Percentiles rank a stretch among this genome's conserved stretches.
These are phyloP conservation scores for Amblyornis subalaris DNA, from an alignment of 2,113 vertebrate species.

Conservation along the genomic window DNA sequence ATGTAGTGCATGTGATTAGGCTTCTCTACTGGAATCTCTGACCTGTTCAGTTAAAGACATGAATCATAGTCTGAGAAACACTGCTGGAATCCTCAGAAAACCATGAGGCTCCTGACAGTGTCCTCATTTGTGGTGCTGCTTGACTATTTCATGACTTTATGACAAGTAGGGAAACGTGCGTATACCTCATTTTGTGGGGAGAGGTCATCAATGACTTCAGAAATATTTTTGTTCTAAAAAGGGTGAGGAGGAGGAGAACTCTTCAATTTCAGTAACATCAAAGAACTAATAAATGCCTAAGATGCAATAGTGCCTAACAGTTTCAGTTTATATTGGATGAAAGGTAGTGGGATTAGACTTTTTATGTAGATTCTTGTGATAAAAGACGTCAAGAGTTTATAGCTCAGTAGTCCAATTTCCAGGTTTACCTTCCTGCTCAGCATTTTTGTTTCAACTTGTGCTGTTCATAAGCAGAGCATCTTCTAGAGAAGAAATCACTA, in stretches of 20 bases:
- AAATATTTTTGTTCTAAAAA: not conserved
- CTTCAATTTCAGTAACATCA: not conserved
- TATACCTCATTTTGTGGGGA: not conserved
- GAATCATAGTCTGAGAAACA: conserved; percentile 14
- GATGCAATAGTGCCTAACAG: not conserved
- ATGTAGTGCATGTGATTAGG: not conserved
- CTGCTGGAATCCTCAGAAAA: not conserved
- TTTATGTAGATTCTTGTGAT: not conserved
- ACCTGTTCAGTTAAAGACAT: conserved; percentile 1
- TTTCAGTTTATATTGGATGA: not conserved
- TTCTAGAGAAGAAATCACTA: not conserved
- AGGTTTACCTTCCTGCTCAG: not conserved
- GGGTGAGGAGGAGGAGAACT: not conserved
- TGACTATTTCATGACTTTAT: not conserved
- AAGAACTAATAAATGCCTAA: not conserved
- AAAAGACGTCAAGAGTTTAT: not conserved
- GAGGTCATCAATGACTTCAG: not conserved
- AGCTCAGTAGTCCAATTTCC: not conserved
- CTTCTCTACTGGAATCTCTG: conserved; percentile 1
- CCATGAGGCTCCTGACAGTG: not conserved
- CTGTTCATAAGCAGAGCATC: not conserved
- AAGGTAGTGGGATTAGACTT: not conserved
- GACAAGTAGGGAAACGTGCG: not conserved
- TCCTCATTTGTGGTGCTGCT: not conserved
- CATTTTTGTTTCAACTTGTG: not conserved